Evolutionary conservation across 2,113 vertebrate species (phyloP).

Genomic region (Mobula birostris): DNA sequence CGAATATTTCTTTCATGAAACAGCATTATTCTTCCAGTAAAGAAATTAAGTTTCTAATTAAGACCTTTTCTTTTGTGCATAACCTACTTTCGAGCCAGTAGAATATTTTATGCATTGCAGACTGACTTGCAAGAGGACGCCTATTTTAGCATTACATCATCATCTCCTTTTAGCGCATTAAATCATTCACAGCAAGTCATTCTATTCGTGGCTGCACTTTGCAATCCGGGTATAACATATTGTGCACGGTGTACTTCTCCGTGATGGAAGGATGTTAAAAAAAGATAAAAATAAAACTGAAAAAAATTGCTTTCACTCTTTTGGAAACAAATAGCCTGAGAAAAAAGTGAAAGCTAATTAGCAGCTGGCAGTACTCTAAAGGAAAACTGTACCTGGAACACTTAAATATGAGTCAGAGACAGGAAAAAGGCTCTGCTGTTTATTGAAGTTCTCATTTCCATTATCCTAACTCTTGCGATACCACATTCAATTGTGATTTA

Average conservation of each 20-base stretch:
- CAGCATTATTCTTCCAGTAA: not conserved
- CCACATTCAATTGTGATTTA: not conserved
- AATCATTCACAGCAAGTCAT: conserved; percentile 71
- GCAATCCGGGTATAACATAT: not conserved
- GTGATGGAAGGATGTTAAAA: not conserved
- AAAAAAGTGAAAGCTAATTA: conserved; percentile 21
- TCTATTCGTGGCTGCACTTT: conserved; percentile 63
- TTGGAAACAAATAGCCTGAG: not conserved
- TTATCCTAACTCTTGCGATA: not conserved
- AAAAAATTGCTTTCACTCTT: conserved; percentile 20
- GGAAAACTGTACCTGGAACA: not conserved
- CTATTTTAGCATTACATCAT: conserved; percentile 71
- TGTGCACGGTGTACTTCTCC: not conserved
- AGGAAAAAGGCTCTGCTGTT: not conserved
- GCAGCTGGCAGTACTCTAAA: not conserved
- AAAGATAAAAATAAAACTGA: conserved; percentile 22
- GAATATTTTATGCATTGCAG: conserved; percentile 41
- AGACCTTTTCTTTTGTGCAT: not conserved
- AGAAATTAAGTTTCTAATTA: conserved; percentile 23
- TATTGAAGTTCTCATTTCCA: not conserved
- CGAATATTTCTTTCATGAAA: not conserved
- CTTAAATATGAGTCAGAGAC: not conserved
- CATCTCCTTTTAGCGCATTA: conserved; percentile 73
- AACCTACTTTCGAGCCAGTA: conserved; percentile 20
- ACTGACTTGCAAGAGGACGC: conserved; percentile 49